Evolutionary conservation across 2,113 vertebrate species (phyloP).

Genomic region (Axis porcinus): DNA sequence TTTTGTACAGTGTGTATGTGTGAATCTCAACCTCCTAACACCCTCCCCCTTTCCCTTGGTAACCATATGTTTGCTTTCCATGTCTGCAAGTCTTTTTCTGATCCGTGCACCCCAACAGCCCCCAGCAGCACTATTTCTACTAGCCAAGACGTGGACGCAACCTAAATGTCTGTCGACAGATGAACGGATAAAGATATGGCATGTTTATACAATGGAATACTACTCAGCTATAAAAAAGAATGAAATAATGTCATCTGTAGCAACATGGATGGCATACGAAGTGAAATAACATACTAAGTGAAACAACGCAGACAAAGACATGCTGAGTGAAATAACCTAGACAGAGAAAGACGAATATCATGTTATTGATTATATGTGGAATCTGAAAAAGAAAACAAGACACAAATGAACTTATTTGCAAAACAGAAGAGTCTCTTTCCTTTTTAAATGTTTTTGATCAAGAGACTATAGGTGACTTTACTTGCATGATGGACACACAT

Average conservation of each 20-base stretch:
- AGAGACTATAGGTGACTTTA: not conserved
- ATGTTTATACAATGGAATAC: not conserved
- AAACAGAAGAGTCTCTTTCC: not conserved
- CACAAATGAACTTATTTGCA: not conserved
- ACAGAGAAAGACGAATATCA: not conserved
- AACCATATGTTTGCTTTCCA: not conserved
- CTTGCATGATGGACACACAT: fast-evolving
- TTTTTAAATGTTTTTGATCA: not conserved
- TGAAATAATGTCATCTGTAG: not conserved
- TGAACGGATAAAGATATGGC: not conserved
- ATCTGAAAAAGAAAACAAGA: not conserved
- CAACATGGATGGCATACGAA: not conserved
- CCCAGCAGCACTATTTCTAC: not conserved
- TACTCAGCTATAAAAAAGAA: not conserved
- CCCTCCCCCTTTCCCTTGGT: not conserved
- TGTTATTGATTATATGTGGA: not conserved
- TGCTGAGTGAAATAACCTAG: not conserved
- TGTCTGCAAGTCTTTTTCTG: not conserved
- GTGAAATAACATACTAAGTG: not conserved
- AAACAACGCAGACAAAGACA: not conserved
- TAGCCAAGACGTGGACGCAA: not conserved
- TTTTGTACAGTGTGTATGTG: not conserved
- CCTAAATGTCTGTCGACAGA: not conserved
- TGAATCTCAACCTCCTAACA: not conserved
- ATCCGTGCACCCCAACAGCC: not conserved